These are phyloP conservation scores for Oryzias woworae DNA, from an alignment of 2,113 vertebrate genomes.

Conservation along the genomic window DNA sequence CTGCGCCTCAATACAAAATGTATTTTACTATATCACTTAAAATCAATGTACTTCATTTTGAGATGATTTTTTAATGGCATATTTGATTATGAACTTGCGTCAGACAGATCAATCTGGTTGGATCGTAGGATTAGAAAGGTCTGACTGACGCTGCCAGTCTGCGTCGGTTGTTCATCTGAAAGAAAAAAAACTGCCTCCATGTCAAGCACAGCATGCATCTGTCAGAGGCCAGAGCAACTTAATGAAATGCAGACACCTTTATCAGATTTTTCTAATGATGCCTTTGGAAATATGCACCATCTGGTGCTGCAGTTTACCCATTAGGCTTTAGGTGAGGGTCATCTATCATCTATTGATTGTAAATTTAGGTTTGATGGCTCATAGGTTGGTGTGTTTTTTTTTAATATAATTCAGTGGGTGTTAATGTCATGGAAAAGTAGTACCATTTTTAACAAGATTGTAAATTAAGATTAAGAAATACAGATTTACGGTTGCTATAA, in stretches of 20 bases:
- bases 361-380: not conserved
- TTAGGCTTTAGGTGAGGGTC: not conserved
- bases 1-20: no score
- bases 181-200: constrained; percentile 30
- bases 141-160: constrained; percentile 13
- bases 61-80: no score
- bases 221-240: constrained; percentile 26
- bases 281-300: not conserved
- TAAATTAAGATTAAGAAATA: not conserved
- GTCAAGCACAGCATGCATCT: constrained; percentile 25
- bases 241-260: constrained; percentile 19
- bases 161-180: constrained; percentile 23
- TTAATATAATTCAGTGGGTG: no score
- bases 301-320: constrained; percentile 2
- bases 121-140: not conserved
- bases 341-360: not conserved
- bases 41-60: no score
- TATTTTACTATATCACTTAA: no score
- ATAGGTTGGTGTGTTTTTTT: no score
- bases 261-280: constrained; percentile 13
- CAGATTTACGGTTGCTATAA: not conserved
- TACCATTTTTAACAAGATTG: not conserved
- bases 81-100: no score
- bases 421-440: no score
- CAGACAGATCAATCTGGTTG: no score